Percentiles rank a stretch among this genome's conserved stretches.
phyloP scores from a whole-genome alignment of 2,797 vertebrate genomes.

The Esox lucius region DNA sequence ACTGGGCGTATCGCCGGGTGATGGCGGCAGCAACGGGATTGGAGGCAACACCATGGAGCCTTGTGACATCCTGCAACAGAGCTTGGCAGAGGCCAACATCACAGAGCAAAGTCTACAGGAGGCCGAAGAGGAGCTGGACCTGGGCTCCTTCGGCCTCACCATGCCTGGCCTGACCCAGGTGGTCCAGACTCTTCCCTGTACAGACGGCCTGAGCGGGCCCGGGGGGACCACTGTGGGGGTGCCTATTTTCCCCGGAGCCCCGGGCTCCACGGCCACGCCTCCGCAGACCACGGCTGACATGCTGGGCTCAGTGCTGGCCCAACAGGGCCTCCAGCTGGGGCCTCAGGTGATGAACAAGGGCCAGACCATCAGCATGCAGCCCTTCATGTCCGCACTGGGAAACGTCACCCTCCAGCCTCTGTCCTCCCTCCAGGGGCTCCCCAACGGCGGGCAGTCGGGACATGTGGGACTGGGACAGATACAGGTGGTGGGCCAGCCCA shows the following conservation, averaged over 20 bases:
- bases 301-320: slow-evolving; percentile 82
- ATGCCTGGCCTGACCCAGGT: slow-evolving; percentile 89
- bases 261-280: slow-evolving; percentile 62
- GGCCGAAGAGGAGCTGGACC: slow-evolving; percentile 91
- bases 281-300: slow-evolving; percentile 79
- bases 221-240: slow-evolving; percentile 65
- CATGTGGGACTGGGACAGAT: slow-evolving; percentile 90
- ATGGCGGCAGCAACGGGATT: slow-evolving; percentile 74
- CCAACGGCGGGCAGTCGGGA: slow-evolving; percentile 89
- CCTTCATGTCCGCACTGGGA: slow-evolving; percentile 86
- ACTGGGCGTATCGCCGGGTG: slow-evolving; percentile 82
- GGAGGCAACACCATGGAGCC: slow-evolving; percentile 80
- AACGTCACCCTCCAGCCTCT: slow-evolving; percentile 94
- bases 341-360: slow-evolving; percentile 91
- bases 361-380: slow-evolving; percentile 91
- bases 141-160: slow-evolving; percentile 84
- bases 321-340: slow-evolving; percentile 81
- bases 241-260: slow-evolving; percentile 81
- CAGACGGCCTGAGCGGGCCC: slow-evolving; percentile 62
- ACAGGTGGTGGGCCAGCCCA: slow-evolving; percentile 92
- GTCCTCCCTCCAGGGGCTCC: slow-evolving; percentile 87
- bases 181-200: slow-evolving; percentile 80
- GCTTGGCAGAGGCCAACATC: slow-evolving; percentile 95
- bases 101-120: slow-evolving; percentile 94
- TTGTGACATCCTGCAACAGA: slow-evolving; percentile 97